Evolutionary conservation across 2,888 invertebrate genomes (phyloP).

Genomic region (Ganaspis brasiliensis): DNA sequence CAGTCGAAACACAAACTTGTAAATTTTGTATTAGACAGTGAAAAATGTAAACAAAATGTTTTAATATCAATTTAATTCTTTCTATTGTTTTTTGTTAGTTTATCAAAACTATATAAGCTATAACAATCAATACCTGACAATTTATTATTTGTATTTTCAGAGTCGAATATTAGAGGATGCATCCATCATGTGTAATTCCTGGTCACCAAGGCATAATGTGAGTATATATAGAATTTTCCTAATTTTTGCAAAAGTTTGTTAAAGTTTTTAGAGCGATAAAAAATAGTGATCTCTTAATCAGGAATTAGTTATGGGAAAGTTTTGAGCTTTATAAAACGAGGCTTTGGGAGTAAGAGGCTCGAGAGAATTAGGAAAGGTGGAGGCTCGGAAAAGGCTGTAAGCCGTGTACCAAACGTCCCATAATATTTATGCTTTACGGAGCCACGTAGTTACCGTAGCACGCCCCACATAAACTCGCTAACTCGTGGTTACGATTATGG

Average conservation of each 20-base stretch:
- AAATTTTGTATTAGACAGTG: no score
- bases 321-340: constrained; percentile 42
- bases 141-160: constrained; percentile 81
- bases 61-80: no score
- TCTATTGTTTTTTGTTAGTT: no score
- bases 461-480: constrained; percentile 73
- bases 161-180: constrained; percentile 95
- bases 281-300: neutral
- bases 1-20: no score
- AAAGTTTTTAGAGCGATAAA: neutral
- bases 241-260: neutral
- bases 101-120: no score
- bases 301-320: constrained; percentile 28
- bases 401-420: constrained; percentile 65
- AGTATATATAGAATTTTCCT: constrained; percentile 80
- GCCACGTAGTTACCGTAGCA: constrained; percentile 70
- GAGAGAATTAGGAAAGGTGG: constrained; percentile 49
- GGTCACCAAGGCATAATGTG: constrained; percentile 95
- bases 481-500: constrained; percentile 78
- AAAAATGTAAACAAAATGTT: no score
- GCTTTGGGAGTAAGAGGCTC: constrained; percentile 38
- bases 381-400: constrained; percentile 44
- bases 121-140: neutral
- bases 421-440: constrained; percentile 73
- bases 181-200: constrained; percentile 94